Base-by-base conservation (phyloP, 64 coral and sea anemone species). In the Acropora tenuis region DNA sequence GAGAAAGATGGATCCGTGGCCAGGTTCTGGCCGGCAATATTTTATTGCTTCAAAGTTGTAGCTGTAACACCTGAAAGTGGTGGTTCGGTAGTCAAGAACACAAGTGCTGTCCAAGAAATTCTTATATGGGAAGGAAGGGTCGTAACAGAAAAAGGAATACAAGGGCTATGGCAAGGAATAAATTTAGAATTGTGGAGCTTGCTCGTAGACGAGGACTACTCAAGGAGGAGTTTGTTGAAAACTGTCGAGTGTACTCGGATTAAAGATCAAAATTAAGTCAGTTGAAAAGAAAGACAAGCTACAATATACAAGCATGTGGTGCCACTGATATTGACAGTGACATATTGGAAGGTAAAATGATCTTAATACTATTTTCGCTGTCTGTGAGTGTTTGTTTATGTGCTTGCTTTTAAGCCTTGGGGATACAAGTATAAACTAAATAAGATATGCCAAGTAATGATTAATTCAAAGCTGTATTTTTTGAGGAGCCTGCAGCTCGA, bases 151-250 rank as follows among this genome's bases (percentile, higher is more conserved):
- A 44, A 59, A 91, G 80, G 44, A 84, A 47, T 43, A 83, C 68
- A 75, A 91, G 81, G 55, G 69, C 89, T n/a, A 84, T 91, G 41
- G 78, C 89, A 45, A 55, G 73, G 41, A 66, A 91, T 50, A 91
- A 78, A 76, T 91, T 91, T 68, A 79, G 71, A 44, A 18, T 84
- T 12, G 89, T 69, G 49, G 73, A 60, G 47, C 79, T 91, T 71
- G 77, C 89, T 65, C 16, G 74, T 30, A 69, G 80, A 47, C 7
- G 80, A 75, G 84, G 75, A 80, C 41, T 83, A 8, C 47, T 91
- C 78, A 79, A 73, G 43, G 89, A 91, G n/a, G 52, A 91, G 50
- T 91, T 83, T 91, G 50, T 91, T n/a, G 50, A 57, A 60, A 91
- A 72, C 44, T 91, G 60, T 16, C 55, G 55, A 67, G 10, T 91